Evolutionary conservation across 2,888 invertebrate species (phyloP).

Genomic region (Bombylius discolor): DNA sequence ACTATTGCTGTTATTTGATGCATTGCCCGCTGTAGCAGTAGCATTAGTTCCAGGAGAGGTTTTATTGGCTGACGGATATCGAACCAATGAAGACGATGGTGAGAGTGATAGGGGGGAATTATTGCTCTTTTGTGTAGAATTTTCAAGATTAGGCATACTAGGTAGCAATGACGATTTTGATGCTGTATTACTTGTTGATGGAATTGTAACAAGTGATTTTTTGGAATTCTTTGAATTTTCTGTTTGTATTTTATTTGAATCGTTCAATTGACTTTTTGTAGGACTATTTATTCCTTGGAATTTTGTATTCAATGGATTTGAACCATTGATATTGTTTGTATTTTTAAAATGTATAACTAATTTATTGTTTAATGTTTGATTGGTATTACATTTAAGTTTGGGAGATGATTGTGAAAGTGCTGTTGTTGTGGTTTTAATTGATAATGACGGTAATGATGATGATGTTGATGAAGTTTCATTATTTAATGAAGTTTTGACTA

Average conservation of each 20-base stretch:
- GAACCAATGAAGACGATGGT: neutral
- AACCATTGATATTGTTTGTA: slow-evolving; percentile 24
- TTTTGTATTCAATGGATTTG: slow-evolving; percentile 11
- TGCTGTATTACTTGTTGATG: no score
- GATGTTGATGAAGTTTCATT: neutral
- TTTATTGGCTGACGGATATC: neutral
- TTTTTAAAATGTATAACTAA: slow-evolving; percentile 42
- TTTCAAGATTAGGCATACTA: slow-evolving; percentile 29
- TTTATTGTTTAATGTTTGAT: slow-evolving; percentile 27
- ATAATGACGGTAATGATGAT: neutral
- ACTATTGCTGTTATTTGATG: neutral
- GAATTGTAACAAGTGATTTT: neutral
- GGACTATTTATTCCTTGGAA: slow-evolving; percentile 24
- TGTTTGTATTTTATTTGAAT: slow-evolving; percentile 22
- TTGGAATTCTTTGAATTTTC: neutral
- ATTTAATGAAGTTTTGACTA: slow-evolving; percentile 22
- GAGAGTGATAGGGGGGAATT: neutral
- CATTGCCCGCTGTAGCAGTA: no score
- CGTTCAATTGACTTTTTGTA: slow-evolving; percentile 21
- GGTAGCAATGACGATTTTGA: slow-evolving; percentile 16
- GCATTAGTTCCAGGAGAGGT: neutral
- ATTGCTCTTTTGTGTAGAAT: neutral
- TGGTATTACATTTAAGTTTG: slow-evolving; percentile 21
- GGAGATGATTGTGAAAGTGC: slow-evolving; percentile 3
- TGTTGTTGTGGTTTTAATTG: neutral